Evolutionary conservation across 92 coral and sea anemone genomes (phyloP).

Genomic region (Porites lobata): DNA sequence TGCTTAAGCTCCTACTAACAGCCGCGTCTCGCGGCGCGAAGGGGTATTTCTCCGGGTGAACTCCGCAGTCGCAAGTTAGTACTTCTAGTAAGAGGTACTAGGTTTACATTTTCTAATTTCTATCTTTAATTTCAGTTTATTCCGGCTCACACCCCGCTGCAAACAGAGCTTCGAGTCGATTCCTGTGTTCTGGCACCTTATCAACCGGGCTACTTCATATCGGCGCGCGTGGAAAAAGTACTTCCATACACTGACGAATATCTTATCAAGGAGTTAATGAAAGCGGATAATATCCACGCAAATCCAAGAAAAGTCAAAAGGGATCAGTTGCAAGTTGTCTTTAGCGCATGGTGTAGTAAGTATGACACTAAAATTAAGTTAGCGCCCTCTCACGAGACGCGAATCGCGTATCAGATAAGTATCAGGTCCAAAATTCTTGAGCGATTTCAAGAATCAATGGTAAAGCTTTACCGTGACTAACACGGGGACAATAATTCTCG

Average conservation of each 20-base stretch:
- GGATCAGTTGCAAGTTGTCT: not conserved
- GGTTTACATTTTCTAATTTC: not conserved
- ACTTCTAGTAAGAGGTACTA: no score
- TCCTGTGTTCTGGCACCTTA: slow-evolving; percentile 1
- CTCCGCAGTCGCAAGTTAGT: no score
- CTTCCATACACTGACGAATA: not conserved
- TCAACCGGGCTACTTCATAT: not conserved
- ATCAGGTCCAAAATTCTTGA: no score
- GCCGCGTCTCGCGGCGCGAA: no score
- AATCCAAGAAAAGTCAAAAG: not conserved
- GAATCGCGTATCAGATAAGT: no score
- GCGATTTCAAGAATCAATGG: no score
- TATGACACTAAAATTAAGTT: not conserved
- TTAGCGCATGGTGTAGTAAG: slow-evolving; percentile 45
- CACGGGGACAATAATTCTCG: no score
- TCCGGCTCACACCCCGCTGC: not conserved
- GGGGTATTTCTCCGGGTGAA: no score
- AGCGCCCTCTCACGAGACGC: no score
- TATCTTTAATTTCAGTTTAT: slow-evolving; percentile 5
- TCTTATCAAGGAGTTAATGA: not conserved
- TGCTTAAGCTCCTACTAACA: no score
- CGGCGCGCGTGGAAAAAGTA: slow-evolving; percentile 16
- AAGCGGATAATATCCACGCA: not conserved
- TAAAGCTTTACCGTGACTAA: no score
- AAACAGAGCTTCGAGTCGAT: slow-evolving; percentile 14